Percentiles rank a stretch among this genome's conserved stretches.
These are phyloP conservation scores for Cheilosia variabilis DNA, from an alignment of 2,888 invertebrate species.

Conservation along the genomic window DNA sequence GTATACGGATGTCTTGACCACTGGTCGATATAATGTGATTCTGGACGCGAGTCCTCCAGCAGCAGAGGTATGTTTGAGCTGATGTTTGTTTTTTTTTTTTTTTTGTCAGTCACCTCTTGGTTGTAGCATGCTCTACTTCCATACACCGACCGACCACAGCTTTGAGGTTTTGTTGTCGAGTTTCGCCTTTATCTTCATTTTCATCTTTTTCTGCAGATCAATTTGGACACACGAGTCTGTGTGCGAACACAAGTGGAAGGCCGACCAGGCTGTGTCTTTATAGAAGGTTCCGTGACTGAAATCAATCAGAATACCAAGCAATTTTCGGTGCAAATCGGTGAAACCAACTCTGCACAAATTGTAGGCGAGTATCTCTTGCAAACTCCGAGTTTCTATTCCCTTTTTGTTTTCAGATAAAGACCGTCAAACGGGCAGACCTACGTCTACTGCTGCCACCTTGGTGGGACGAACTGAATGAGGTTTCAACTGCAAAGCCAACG, in stretches of 20 bases:
- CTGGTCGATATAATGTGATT: conserved; percentile 93
- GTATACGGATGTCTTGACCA: conserved; percentile 91
- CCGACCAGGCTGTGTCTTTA: conserved; percentile 89
- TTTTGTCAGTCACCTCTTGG: too few relatives aligned
- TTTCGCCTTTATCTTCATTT: too few relatives aligned
- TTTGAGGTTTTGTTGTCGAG: too few relatives aligned
- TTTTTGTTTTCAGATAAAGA: conserved; percentile 77
- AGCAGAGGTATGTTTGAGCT: conserved; percentile 87
- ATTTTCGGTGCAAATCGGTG: conserved; percentile 87
- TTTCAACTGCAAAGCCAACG: conserved; percentile 79
- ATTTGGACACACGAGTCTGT: conserved; percentile 92
- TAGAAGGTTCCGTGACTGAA: conserved; percentile 92
- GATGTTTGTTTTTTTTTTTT: background rate
- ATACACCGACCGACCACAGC: too few relatives aligned
- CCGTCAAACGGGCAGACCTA: conserved; percentile 95
- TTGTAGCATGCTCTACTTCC: too few relatives aligned
- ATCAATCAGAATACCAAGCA: conserved; percentile 88
- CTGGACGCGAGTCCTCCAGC: conserved; percentile 96
- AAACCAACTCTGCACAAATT: conserved; percentile 69
- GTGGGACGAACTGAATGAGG: conserved; percentile 96
- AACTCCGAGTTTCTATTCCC: background rate
- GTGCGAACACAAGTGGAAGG: conserved; percentile 88
- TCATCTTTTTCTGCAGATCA: conserved; percentile 86
- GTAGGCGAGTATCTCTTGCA: conserved; percentile 27
- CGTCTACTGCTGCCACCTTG: conserved; percentile 96